Evolutionary conservation across 2,113 vertebrate species (phyloP).

Genomic region (Aix galericulata): DNA sequence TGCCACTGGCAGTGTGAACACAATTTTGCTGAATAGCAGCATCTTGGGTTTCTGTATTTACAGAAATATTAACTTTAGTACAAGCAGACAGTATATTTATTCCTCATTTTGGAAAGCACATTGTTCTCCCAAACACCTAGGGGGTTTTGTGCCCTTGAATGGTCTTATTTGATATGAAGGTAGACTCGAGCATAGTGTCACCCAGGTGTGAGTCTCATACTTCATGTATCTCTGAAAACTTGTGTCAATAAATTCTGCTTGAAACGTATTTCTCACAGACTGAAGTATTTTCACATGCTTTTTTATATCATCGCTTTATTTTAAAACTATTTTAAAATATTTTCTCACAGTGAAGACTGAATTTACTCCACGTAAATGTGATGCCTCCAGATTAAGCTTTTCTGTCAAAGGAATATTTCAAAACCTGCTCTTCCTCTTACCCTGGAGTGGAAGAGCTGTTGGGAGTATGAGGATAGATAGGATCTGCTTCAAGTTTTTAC

Average conservation of each 20-base stretch:
- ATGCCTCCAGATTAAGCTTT: not conserved
- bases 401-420: not conserved
- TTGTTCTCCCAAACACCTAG: rapidly evolving
- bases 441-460: not conserved
- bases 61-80: not conserved
- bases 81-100: not conserved
- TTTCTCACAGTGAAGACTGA: not conserved
- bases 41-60: not conserved
- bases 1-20: not conserved
- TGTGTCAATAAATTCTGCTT: not conserved
- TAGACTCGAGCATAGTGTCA: rapidly evolving
- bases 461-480: not conserved
- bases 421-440: not conserved
- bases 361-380: not conserved
- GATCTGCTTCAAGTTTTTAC: not conserved
- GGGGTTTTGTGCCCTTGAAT: not conserved
- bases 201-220: not conserved
- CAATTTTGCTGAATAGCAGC: not conserved
- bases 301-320: not conserved
- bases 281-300: not conserved
- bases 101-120: not conserved
- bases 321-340: not conserved
- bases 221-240: not conserved
- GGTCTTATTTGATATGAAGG: rapidly evolving
- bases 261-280: not conserved